A percentile compares a stretch with the other conserved stretches of the same genome.
phyloP scores from a whole-genome alignment of 1,140 invertebrate species.

The Anastrepha ludens region DNA sequence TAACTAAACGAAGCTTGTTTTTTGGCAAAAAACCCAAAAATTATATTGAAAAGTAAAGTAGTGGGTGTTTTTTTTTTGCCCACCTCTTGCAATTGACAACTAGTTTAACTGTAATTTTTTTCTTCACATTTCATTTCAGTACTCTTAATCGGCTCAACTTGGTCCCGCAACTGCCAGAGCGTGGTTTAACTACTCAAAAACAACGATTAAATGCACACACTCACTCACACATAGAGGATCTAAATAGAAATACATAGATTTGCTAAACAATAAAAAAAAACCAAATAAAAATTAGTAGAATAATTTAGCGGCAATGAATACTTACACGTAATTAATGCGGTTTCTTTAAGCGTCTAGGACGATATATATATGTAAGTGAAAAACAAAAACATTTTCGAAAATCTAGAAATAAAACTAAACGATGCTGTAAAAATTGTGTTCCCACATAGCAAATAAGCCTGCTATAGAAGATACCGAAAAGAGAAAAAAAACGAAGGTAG shows the following conservation, averaged over 20 bases:
- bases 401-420: slow-evolving; percentile 22
- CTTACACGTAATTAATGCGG: neutral
- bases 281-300: neutral
- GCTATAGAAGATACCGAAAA: neutral
- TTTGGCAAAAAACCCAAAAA: no score
- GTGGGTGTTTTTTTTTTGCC: no score
- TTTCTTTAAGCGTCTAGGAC: slow-evolving; percentile 22
- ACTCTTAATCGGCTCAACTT: neutral
- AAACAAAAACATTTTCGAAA: neutral
- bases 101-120: neutral
- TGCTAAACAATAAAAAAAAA: neutral
- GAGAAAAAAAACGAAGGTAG: neutral
- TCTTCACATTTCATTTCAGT: neutral
- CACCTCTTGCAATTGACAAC: neutral
- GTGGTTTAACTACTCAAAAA: slow-evolving; percentile 6
- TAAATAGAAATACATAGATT: neutral
- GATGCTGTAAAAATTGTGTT: slow-evolving; percentile 52
- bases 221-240: neutral
- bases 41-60: no score
- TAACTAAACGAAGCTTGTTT: no score
- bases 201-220: slow-evolving; percentile 22
- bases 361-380: neutral
- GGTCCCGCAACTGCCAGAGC: slow-evolving; percentile 35
- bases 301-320: neutral
- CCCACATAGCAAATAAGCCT: slow-evolving; percentile 34